Conservation (phyloP, 1,140 invertebrate species). For the Neotoxoptera formosana region DNA sequence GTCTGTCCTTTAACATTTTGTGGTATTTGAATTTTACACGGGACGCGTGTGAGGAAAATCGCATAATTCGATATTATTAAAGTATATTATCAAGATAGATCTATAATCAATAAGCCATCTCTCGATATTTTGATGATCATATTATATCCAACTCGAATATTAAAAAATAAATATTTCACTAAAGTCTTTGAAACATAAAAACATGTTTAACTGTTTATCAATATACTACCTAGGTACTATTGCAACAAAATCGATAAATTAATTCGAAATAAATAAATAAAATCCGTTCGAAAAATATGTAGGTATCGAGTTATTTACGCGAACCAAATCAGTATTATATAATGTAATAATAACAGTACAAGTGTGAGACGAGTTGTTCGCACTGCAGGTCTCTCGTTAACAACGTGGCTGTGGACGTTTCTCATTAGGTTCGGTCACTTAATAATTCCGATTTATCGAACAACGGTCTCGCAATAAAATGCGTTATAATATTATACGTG, state of each 20-base stretch:
- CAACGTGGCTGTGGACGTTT: not conserved
- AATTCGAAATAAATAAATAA: not conserved
- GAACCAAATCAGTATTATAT: not conserved
- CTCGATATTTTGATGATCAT: not conserved
- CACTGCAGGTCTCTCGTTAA: not conserved
- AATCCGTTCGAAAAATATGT: not conserved
- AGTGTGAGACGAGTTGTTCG: not conserved
- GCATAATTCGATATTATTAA: not conserved
- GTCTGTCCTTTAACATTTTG: not conserved
- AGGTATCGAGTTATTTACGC: not conserved
- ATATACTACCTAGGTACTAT: not conserved
- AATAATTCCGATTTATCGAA: not conserved
- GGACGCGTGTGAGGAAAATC: not conserved
- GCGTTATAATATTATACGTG: not conserved
- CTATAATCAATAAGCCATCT: too few relatives aligned
- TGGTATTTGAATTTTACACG: not conserved
- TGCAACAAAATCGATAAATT: not conserved
- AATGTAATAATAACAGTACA: not conserved
- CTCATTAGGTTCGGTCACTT: not conserved
- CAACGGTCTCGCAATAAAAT: not conserved
- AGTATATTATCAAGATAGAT: not conserved
- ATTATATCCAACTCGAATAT: not conserved
- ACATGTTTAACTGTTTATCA: not conserved
- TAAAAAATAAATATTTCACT: not conserved
- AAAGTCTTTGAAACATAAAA: not conserved